Evolutionary conservation across 2,113 vertebrate genomes (phyloP).

Genomic region (Oxyura jamaicensis): DNA sequence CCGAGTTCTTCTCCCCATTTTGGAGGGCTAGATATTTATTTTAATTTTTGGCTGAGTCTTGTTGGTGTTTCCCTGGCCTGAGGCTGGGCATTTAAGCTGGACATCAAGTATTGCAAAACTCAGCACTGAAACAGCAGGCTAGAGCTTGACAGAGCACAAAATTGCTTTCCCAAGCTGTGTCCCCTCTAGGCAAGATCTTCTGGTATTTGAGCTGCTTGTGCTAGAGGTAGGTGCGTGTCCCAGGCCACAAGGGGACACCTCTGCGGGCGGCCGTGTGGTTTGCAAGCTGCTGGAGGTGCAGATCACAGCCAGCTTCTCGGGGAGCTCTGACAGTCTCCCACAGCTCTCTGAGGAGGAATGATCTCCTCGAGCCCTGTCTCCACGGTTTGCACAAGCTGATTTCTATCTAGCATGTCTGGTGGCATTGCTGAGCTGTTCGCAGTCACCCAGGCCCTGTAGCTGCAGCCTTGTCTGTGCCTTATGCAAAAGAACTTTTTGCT

Average conservation of each 20-base stretch:
- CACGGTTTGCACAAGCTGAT: rapidly evolving
- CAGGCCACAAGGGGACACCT: background rate
- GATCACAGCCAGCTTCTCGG: background rate
- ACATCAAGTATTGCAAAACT: background rate
- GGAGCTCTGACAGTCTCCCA: rapidly evolving
- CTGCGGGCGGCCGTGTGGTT: rapidly evolving
- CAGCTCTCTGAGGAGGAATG: background rate
- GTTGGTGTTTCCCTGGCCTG: background rate
- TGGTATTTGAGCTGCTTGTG: background rate
- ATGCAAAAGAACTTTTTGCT: background rate
- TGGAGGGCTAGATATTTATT: background rate
- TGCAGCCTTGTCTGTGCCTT: background rate
- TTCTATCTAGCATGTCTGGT: rapidly evolving
- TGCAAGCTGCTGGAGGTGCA: background rate
- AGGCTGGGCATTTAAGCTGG: background rate
- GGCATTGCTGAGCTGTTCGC: rapidly evolving
- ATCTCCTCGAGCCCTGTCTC: background rate
- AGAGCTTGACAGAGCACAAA: background rate
- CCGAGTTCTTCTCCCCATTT: background rate
- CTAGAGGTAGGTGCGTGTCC: rapidly evolving
- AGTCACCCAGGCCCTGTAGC: rapidly evolving
- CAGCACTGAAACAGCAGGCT: background rate
- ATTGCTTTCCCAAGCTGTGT: background rate
- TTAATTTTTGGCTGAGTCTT: background rate
- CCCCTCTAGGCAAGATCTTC: rapidly evolving